Percentiles rank a stretch among this genome's conserved stretches.
These are phyloP conservation scores for Poicephalus gulielmi DNA, from an alignment of 2,113 vertebrate species.

Conservation along the genomic window DNA sequence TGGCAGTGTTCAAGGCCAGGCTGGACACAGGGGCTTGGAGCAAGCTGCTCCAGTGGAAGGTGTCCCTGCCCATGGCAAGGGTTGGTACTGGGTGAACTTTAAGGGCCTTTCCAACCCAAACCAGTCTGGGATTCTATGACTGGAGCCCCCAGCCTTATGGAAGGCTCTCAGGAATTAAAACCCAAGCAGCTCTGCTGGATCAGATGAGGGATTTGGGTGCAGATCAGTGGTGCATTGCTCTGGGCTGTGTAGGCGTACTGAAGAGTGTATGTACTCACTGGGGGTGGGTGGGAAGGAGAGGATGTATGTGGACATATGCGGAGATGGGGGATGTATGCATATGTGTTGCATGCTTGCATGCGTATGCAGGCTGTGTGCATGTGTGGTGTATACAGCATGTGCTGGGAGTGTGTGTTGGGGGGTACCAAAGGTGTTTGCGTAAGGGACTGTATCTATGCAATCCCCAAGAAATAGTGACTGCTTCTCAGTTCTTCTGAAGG, in stretches of 20 bases:
- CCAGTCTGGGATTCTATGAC: background rate
- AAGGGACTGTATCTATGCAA: fast-evolving
- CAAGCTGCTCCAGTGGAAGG: background rate
- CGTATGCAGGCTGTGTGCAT: background rate
- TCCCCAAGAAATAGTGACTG: background rate
- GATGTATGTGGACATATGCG: too few species aligned
- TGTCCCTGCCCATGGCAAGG: background rate
- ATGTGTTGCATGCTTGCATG: too few species aligned
- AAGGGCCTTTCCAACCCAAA: background rate
- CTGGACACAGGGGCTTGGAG: background rate
- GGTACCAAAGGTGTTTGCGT: background rate
- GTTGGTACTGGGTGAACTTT: background rate
- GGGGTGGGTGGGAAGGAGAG: background rate
- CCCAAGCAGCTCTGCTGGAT: background rate
- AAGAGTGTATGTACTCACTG: fast-evolving
- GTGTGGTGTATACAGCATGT: fast-evolving
- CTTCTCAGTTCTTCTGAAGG: background rate
- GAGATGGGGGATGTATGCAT: background rate
- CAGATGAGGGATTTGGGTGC: background rate
- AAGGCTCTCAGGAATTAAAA: background rate
- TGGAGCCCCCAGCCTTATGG: too few species aligned
- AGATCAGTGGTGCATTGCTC: too few species aligned
- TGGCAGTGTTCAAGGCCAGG: too few species aligned
- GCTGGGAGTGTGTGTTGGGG: background rate
- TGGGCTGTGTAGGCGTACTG: background rate